Evolutionary conservation across 53 echinoderm and acorn worm species (phyloP), one percentile per base, ranked within the genome.

Genomic region (Henricia sp.): DNA sequence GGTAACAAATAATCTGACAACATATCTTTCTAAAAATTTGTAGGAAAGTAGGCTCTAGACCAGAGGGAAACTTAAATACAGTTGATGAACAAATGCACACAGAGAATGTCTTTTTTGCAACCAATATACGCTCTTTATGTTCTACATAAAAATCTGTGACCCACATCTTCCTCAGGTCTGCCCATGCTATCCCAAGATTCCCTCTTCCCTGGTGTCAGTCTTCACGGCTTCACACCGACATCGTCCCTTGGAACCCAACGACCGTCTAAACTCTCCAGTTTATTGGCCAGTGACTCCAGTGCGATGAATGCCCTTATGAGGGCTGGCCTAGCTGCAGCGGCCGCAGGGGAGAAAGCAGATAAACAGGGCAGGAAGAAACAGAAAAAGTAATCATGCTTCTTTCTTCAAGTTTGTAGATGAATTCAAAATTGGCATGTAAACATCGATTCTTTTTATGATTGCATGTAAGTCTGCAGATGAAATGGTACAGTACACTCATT

Each of bases 321-420:
- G 63, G 78, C 78, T 0, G 78, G 78, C 32, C 44, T 78, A 13
- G 78, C 78, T 13, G 78, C 78, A 12, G 78, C 78, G 1, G 78
- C 78, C 0, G 78, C 78, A 2, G 78, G 78, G 1, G 78, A 78
- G 63, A 78, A 78, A 64, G 62, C 78, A 16, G 78, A 78, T n/a
- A 78, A 78, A 57, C 78, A 78, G 64, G 50, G 78, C 78, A 78
- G 64, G 78, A 78, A 78, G 46, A 64, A 43, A 40, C 78, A 78
- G 48, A 78, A 78, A 33, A 78, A 64, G 78, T 78, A 50, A 78
- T n/a, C n/a, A n/a, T n/a, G n/a, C n/a, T n/a, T n/a, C n/a, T n/a
- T n/a, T n/a, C n/a, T n/a, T n/a, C n/a, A n/a, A n/a, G n/a, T n/a
- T n/a, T n/a, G n/a, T n/a, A n/a, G n/a, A n/a, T n/a, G n/a, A n/a